Conservation (phyloP, 1,140 invertebrate species). For the Vollenhovia emeryi region DNA sequence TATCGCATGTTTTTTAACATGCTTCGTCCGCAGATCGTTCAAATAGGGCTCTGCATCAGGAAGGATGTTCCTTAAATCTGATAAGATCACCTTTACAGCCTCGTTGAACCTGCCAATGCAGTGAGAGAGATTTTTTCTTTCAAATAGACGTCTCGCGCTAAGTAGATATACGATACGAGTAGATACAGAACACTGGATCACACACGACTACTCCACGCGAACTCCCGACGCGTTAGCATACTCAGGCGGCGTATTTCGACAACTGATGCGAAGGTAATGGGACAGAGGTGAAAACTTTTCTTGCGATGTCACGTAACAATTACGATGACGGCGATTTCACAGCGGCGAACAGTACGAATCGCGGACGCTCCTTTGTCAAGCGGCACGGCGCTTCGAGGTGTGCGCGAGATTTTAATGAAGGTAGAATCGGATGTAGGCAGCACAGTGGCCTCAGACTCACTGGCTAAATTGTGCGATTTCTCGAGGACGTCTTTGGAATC, state of each 20-base stretch:
- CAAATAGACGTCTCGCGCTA: background rate
- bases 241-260: background rate
- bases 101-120: background rate
- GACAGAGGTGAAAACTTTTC: slow-evolving; percentile 10
- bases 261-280: no score
- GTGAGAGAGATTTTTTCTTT: background rate
- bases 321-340: slow-evolving; percentile 27
- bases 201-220: background rate
- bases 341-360: background rate
- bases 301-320: slow-evolving; percentile 16
- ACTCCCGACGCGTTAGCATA: background rate
- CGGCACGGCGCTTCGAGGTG: slow-evolving; percentile 44
- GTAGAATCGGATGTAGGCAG: slow-evolving; percentile 46
- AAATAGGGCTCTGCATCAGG: background rate
- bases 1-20: slow-evolving; percentile 10
- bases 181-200: background rate
- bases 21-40: background rate
- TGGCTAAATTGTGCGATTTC: slow-evolving; percentile 60
- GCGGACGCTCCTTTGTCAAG: slow-evolving; percentile 55
- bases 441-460: slow-evolving; percentile 65
- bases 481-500: slow-evolving; percentile 31
- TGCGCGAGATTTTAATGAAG: slow-evolving; percentile 65
- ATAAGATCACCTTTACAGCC: background rate
- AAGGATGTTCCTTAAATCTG: background rate
- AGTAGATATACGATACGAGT: background rate